A percentile compares a stretch with the other conserved stretches of the same genome.
Conservation (phyloP, 2,113 vertebrate species). For the Meleagris gallopavo region DNA sequence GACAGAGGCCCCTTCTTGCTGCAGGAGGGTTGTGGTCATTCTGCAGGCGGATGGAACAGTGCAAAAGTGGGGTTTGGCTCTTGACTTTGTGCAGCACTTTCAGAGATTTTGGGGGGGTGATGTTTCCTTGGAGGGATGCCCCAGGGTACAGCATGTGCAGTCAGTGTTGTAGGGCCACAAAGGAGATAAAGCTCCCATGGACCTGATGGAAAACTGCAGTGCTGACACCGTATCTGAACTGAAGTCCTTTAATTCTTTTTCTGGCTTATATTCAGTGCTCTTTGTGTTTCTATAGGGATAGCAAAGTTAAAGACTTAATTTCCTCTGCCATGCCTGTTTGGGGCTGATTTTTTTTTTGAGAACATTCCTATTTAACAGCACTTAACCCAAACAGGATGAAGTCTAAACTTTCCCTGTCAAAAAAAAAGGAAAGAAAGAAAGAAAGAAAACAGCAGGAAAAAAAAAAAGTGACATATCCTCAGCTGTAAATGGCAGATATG, state of each 20-base stretch:
- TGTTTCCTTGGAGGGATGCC: background rate
- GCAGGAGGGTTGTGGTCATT: background rate
- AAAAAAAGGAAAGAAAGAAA: background rate
- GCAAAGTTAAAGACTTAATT: slow-evolving; percentile 46
- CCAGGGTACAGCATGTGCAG: background rate
- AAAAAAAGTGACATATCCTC: background rate
- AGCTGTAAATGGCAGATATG: background rate
- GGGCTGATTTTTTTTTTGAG: background rate
- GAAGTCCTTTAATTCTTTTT: background rate
- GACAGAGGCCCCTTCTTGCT: slow-evolving; percentile 20
- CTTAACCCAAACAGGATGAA: background rate
- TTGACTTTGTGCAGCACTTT: background rate
- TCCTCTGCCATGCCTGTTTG: background rate
- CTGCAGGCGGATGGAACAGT: background rate
- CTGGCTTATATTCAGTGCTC: background rate
- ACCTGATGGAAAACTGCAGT: background rate
- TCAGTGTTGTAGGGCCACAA: background rate
- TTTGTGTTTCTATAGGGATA: background rate
- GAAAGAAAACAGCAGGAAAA: background rate
- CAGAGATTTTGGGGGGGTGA: background rate
- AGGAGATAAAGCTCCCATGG: background rate
- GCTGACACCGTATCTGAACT: background rate
- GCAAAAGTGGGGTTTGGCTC: background rate
- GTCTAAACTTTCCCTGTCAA: slow-evolving; percentile 34
- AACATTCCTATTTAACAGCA: background rate